These are phyloP conservation scores for Ptilodon capucinus DNA, from an alignment of 2,888 invertebrate genomes.

Conservation along the genomic window DNA sequence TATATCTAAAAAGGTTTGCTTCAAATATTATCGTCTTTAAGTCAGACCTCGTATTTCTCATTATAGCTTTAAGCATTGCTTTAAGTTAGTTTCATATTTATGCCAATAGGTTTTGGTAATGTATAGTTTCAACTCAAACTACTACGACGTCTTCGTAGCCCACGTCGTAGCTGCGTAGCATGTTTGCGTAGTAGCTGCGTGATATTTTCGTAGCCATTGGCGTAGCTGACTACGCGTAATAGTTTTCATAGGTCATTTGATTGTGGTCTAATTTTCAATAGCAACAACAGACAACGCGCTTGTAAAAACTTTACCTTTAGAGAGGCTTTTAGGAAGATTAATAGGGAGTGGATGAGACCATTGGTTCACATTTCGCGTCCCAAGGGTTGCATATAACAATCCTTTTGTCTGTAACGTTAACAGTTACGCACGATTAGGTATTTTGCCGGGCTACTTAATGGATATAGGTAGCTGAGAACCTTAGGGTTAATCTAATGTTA, in stretches of 20 bases:
- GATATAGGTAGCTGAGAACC: slow-evolving; percentile 10
- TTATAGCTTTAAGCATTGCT: too few species aligned
- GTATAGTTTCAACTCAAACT: too few species aligned
- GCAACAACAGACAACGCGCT: not conserved
- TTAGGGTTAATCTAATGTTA: not conserved
- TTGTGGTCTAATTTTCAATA: not conserved
- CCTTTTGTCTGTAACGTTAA: slow-evolving; percentile 35
- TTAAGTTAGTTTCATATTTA: too few species aligned
- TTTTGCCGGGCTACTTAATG: slow-evolving; percentile 24
- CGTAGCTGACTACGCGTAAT: too few species aligned
- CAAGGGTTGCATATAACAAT: slow-evolving; percentile 48
- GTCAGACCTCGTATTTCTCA: too few species aligned
- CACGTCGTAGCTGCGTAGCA: not conserved
- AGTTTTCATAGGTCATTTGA: not conserved
- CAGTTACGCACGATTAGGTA: slow-evolving; percentile 32
- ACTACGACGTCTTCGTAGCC: not conserved
- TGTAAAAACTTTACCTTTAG: slow-evolving; percentile 30
- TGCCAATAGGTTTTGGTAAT: too few species aligned
- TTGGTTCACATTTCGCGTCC: slow-evolving; percentile 64
- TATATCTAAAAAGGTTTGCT: slow-evolving; percentile 15
- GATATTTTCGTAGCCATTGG: too few species aligned
- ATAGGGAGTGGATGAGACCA: slow-evolving; percentile 61
- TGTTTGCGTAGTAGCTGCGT: not conserved
- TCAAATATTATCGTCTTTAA: too few species aligned
- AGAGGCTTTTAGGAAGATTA: slow-evolving; percentile 68